phyloP scores from a whole-genome alignment of 2,888 invertebrate species.

The Colostygia pectinataria region DNA sequence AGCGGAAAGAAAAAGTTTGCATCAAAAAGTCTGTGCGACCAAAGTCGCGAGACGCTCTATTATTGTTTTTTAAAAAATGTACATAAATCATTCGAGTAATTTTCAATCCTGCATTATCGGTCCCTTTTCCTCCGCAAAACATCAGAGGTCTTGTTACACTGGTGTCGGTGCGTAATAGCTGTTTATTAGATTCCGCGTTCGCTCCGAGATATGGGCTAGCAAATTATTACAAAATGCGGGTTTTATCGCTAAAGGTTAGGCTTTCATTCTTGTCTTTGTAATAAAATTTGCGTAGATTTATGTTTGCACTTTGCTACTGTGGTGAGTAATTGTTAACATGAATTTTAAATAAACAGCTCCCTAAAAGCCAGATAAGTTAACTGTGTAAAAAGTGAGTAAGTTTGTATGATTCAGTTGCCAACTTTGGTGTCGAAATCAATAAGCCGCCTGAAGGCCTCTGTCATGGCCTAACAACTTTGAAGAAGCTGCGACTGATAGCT shows the following conservation, averaged over 20 bases:
- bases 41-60: neutral
- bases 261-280: constrained; percentile 15
- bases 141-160: constrained; percentile 30
- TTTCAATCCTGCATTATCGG: neutral
- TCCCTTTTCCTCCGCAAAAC: constrained; percentile 14
- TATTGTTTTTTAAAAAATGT: too few species aligned
- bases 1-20: too few species aligned
- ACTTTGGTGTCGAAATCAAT: too few species aligned
- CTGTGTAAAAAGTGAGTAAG: too few species aligned
- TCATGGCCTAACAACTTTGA: too few species aligned
- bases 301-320: neutral
- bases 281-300: constrained; percentile 15
- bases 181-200: constrained; percentile 40
- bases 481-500: too few species aligned
- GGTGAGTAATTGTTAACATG: neutral
- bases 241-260: constrained; percentile 29
- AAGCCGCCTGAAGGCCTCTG: too few species aligned
- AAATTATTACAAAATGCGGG: constrained; percentile 41
- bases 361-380: too few species aligned
- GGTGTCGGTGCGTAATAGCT: constrained; percentile 36
- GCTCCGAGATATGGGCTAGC: constrained; percentile 33
- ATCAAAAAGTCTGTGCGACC: too few species aligned
- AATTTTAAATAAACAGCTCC: too few species aligned
- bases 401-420: too few species aligned
- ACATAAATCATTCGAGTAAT: too few species aligned